Base-by-base conservation (phyloP, 1,140 invertebrate species). In the Hormaphis cornu region DNA sequence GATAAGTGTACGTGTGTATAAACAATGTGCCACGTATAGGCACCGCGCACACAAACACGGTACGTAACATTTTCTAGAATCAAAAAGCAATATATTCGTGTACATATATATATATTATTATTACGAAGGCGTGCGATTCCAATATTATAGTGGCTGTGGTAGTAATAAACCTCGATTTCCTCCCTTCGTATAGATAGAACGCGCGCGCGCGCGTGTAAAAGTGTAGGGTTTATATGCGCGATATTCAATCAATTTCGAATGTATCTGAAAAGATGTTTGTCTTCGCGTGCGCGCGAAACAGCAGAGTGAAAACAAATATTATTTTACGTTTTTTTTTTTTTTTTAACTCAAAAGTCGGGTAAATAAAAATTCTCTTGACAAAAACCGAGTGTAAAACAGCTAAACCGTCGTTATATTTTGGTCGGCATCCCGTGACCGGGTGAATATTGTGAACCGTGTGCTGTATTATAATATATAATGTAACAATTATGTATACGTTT, bases 1-100 rank as follows among this genome's bases (percentile, higher is more conserved):
- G 44, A 66, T 66, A 66, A 28, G 28, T 48, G 22, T 14, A 44
- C 26, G 4, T 20, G 7, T 18, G 35, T 35, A 50, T 50, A 66
- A 48, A 48, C 42, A 33, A 63, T 56, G 37, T 33, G n/a, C n/a
- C n/a, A n/a, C n/a, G n/a, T n/a, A n/a, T n/a, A n/a, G n/a, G n/a
- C n/a, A n/a, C n/a, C 44, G 28, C 14, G 20, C 30, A 48, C 35
- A 66, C 24, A 63, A 48, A 63, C 48, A 66, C 20, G 40, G 30
- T 20, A 35, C 35, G 35, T 58, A 58, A 24, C 44, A 30, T 46
- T 66, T 66, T 66, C 61, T 20, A 30, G 44, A 66, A 66, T 66
- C 61, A 50, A 66, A 66, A 66, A 66, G 44, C 44, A 66, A 66
- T 66, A 66, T 66, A 42, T 48, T 44, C n/a, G n/a, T n/a, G n/a